Conservation (phyloP, 35 echinoderm and acorn worm genomes). For the Amphiura filiformis region DNA sequence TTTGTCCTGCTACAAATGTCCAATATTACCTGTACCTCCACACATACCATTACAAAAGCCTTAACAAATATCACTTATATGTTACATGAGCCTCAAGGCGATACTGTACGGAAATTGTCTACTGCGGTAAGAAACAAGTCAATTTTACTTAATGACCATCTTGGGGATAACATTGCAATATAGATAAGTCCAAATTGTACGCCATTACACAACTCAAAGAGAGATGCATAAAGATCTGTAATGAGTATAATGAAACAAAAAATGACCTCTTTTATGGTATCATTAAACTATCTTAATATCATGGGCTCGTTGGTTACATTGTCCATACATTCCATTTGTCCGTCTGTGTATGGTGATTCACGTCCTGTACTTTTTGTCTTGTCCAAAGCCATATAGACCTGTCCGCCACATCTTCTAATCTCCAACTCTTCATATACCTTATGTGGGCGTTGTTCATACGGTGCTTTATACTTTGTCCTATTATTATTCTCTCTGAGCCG, state of each 20-base stretch:
- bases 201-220: not conserved
- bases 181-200: not conserved
- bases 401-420: not conserved
- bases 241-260: no score
- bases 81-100: not conserved
- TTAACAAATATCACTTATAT: no score
- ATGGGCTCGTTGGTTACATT: not conserved
- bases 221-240: not conserved
- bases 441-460: slow-evolving; percentile 4
- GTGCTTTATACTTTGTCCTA: not conserved
- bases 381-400: not conserved
- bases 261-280: not conserved
- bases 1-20: no score
- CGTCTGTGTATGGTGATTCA: not conserved
- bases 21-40: no score
- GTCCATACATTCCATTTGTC: not conserved
- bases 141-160: not conserved
- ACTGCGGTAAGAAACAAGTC: not conserved
- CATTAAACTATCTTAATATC: not conserved
- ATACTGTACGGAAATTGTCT: not conserved
- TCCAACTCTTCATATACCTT: not conserved
- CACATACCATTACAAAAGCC: no score
- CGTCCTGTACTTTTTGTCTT: not conserved
- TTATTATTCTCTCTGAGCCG: not conserved
- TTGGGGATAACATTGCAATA: not conserved